Conservation (phyloP, 2,113 vertebrate genomes). For the Siniperca chuatsi region DNA sequence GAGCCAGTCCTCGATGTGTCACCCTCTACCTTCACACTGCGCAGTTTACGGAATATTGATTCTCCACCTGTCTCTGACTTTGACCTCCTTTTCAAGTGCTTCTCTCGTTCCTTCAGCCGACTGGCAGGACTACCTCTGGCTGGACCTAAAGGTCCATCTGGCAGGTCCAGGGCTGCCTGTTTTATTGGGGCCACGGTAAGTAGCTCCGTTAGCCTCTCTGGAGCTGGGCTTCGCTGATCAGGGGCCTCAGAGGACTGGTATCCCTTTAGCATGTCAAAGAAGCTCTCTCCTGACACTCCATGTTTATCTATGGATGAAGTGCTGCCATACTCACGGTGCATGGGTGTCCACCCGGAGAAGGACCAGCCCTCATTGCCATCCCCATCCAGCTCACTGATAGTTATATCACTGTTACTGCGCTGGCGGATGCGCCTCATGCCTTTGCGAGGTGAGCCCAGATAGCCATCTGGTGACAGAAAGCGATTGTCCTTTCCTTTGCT, state of each 20-base stretch:
- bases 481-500: slow-evolving; percentile 92
- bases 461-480: slow-evolving; percentile 96
- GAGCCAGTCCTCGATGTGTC: slow-evolving; percentile 91
- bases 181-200: slow-evolving; percentile 89
- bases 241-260: slow-evolving; percentile 93
- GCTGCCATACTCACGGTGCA: slow-evolving; percentile 98
- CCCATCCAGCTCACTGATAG: slow-evolving; percentile 96
- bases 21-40: slow-evolving; percentile 94
- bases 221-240: slow-evolving; percentile 91
- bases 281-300: slow-evolving; percentile 95
- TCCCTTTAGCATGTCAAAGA: slow-evolving; percentile 97
- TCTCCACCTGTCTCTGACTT: slow-evolving; percentile 98
- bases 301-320: slow-evolving; percentile 99
- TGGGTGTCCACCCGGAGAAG: slow-evolving; percentile 93
- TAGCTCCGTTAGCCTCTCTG: slow-evolving; percentile 92
- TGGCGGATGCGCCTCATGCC: slow-evolving; percentile 96
- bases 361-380: slow-evolving; percentile 98
- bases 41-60: slow-evolving; percentile 98
- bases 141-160: slow-evolving; percentile 88
- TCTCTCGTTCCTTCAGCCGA: slow-evolving; percentile 97
- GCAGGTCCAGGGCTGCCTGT: slow-evolving; percentile 89
- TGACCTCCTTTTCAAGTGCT: slow-evolving; percentile 96
- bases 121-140: slow-evolving; percentile 91
- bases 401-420: slow-evolving; percentile 98
- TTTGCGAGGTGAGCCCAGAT: slow-evolving; percentile 94